Conservation (phyloP, 2,797 vertebrate genomes). For the Anguilla megastoma region DNA sequence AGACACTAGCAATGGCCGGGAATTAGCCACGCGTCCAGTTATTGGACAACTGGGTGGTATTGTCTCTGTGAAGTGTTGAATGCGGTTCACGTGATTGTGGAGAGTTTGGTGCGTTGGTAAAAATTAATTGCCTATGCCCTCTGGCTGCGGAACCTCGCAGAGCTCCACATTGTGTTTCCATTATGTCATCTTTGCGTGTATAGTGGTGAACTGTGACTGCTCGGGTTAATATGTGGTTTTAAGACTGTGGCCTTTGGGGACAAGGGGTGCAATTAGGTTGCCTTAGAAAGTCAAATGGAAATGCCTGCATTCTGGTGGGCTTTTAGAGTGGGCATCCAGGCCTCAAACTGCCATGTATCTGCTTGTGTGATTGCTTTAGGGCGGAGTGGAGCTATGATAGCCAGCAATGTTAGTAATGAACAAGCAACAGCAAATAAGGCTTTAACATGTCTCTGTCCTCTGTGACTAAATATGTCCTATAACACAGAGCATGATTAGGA, state of each 20-base stretch:
- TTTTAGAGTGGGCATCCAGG: background rate
- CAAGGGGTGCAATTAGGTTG: background rate
- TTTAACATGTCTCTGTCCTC: background rate
- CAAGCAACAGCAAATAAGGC: background rate
- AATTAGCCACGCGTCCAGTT: background rate
- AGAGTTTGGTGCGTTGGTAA: background rate
- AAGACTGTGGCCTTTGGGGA: background rate
- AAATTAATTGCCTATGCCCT: background rate
- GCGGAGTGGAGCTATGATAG: slow-evolving; percentile 52
- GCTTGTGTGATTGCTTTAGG: slow-evolving; percentile 12
- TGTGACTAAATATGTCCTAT: slow-evolving; percentile 27
- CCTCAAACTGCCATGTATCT: background rate
- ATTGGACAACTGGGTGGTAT: background rate
- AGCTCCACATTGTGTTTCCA: slow-evolving; percentile 8
- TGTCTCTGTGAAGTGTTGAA: background rate
- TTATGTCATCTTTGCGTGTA: slow-evolving; percentile 20
- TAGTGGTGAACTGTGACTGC: background rate
- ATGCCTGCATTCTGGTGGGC: background rate
- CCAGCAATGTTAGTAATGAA: slow-evolving; percentile 30
- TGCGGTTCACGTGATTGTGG: background rate
- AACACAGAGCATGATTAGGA: background rate
- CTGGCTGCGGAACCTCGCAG: background rate
- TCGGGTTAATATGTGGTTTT: slow-evolving; percentile 5
- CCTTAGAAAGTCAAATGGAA: background rate
- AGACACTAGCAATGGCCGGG: no score